Evolutionary conservation across 2,113 vertebrate genomes (phyloP), one percentile per base, ranked within the genome.

Genomic region (Boleophthalmus pectinirostris): DNA sequence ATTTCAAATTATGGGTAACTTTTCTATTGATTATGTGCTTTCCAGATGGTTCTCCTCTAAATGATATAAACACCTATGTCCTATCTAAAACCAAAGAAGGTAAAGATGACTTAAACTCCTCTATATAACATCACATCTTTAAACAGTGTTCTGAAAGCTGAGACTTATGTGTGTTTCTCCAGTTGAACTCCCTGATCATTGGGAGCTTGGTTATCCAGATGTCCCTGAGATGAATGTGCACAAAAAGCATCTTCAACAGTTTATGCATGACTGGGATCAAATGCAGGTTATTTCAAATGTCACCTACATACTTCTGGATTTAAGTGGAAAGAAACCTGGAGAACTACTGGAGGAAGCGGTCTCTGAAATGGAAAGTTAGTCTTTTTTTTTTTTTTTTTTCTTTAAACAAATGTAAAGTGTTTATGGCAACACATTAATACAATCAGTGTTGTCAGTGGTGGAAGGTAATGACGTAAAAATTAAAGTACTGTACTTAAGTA

Each of bases 361-460:
- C 24, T 66, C 83, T 43, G 54, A 87, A 47, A 95, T 98, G 95
- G 92, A 97, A 79, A 94, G 98, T 99, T 91, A 94, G 97, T 91
- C 33, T 18, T 14, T 15, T 14, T 14, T 24, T 8, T 56, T 91
- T 35, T 18, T 14, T 15, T 14, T 14, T 24, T 8, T 56, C 51
- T 66, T 63, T 9, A 57, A 2, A 63, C 29, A 33, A 15, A 9
- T 29, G 16, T 16, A 33, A 64, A 64, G 4, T 43, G 33, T 25
- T 15, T 25, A 13, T 25, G 23, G 21, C 11, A 25, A 58, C 5
- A 58, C 56, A 38, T 14, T n/a, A 66, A 15, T 24, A 23, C 15
- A 43, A 2, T 29, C 29, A 29, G 29, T 29, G 29, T 29, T 29
- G 29, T 29, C 29, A 29, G 29, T 29, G 2, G 29, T 29, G 29